Conservation (phyloP, 2,797 vertebrate genomes). For the Crax fasciolata region DNA sequence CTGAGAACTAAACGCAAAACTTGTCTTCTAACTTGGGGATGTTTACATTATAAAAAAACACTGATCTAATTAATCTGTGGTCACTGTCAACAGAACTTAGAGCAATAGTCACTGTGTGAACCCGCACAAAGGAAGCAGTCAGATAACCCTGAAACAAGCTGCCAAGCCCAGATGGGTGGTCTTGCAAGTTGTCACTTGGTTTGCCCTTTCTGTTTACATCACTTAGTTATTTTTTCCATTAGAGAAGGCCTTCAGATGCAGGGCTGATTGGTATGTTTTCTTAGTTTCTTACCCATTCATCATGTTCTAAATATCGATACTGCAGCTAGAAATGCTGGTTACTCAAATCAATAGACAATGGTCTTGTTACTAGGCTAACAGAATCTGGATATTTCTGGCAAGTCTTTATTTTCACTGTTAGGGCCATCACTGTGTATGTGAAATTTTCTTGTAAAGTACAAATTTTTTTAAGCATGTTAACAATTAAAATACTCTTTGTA, state of each 20-base stretch:
- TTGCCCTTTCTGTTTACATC: constrained; percentile 64
- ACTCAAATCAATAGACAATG: neutral
- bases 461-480: neutral
- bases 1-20: neutral
- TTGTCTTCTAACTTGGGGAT: constrained; percentile 17
- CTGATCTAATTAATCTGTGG: constrained; percentile 49
- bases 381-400: neutral
- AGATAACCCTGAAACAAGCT: constrained; percentile 43
- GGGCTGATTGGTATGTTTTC: constrained; percentile 34
- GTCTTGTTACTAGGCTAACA: constrained; percentile 26
- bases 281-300: constrained; percentile 26
- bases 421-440: neutral
- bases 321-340: neutral
- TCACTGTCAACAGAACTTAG: constrained; percentile 46
- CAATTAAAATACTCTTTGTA: neutral
- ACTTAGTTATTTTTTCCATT: constrained; percentile 57
- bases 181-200: constrained; percentile 37
- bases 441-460: neutral
- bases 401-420: neutral
- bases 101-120: constrained; percentile 23
- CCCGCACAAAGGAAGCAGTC: constrained; percentile 27
- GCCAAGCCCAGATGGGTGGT: constrained; percentile 53
- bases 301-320: constrained; percentile 62
- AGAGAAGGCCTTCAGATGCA: constrained; percentile 42
- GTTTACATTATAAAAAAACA: constrained; percentile 42